Base-by-base conservation (phyloP, 1,140 invertebrate genomes). In the Penaeus indicus region DNA sequence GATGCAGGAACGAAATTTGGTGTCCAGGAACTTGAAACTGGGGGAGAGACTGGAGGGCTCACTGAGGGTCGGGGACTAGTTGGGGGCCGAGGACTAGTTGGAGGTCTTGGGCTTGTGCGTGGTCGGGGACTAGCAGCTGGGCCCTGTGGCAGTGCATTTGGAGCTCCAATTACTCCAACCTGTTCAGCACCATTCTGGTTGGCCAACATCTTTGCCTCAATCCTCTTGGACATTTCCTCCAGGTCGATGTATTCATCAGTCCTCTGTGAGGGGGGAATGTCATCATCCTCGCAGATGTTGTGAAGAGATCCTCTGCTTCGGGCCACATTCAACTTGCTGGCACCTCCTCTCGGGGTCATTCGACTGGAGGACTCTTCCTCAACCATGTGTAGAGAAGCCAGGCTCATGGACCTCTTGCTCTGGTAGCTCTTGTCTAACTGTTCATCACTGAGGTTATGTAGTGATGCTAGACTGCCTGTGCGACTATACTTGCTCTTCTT, bases 171-270 rank as follows among this genome's bases (percentile, higher is more conserved):
- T 22, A 16, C 67, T 72, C n/a, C 67, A 72, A 32, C 67, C 1
- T 13, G n/a, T 21, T 72, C 67, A n/a, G 42, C 10, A 38, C 25
- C 54, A 64, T 38, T 63, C 19, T 87, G 84, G 27, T 79, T 69
- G 47, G 87, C 87, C 72, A 63, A 42, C 89, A 91, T 91, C 62
- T 90, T 89, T 19, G 89, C 89, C 27, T 85, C 90, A 25, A 91
- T 90, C 7, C 89, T 84, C 77, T 88, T 91, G 27, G 86, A 85
- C 90, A 91, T 91, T 60, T 91, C 90, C 63, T 91, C 90, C 32
- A 91, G 78, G 83, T 91, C 90, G 61, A 91, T 91, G 42, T 91
- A 91, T 75, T 91, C 90, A 85, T 91, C 90, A 80, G 80, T 90
- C 54, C 89, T 87, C 47, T 84, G 60, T 67, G 86, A 88, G 2